A percentile compares a stretch with the other conserved stretches of the same genome.
phyloP scores from a whole-genome alignment of 2,113 vertebrate species.

The Oostethus manadensis region DNA sequence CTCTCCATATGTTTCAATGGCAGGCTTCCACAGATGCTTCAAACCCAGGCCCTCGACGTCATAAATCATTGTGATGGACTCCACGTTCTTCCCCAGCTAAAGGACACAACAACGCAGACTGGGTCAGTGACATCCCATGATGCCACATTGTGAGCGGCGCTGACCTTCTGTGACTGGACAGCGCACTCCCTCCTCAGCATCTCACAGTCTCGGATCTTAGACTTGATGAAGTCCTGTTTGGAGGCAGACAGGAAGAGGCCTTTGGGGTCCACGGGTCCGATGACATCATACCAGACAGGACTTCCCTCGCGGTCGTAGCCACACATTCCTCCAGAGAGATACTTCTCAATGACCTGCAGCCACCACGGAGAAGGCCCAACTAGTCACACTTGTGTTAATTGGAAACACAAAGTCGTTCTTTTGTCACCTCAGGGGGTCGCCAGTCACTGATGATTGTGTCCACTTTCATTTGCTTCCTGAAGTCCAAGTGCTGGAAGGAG shows the following conservation, averaged over 20 bases:
- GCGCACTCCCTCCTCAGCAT: slow-evolving; percentile 75
- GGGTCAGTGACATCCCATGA: background rate
- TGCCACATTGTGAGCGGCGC: background rate
- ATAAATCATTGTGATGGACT: slow-evolving; percentile 86
- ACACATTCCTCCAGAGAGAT: slow-evolving; percentile 86
- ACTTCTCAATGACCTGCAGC: slow-evolving; percentile 82
- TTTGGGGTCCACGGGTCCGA: slow-evolving; percentile 87
- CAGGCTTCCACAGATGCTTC: slow-evolving; percentile 95
- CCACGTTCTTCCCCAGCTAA: slow-evolving; percentile 84
- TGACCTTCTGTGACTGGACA: slow-evolving; percentile 76
- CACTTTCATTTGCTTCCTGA: slow-evolving; percentile 82
- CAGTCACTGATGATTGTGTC: slow-evolving; percentile 77
- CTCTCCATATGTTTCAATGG: slow-evolving; percentile 85
- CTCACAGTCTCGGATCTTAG: slow-evolving; percentile 91
- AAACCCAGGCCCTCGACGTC: slow-evolving; percentile 91
- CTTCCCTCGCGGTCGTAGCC: slow-evolving; percentile 85
- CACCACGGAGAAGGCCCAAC: background rate
- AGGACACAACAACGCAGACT: slow-evolving; percentile 4
- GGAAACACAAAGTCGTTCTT: too few species aligned
- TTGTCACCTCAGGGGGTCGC: slow-evolving; percentile 85
- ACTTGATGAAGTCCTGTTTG: slow-evolving; percentile 92
- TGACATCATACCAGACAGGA: slow-evolving; percentile 88
- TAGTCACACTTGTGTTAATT: too few species aligned
- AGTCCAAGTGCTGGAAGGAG: slow-evolving; percentile 79
- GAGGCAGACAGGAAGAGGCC: slow-evolving; percentile 89